Evolutionary conservation across 2,113 vertebrate genomes (phyloP), one percentile per base, ranked within the genome.

Genomic region (Apteryx owenii): DNA sequence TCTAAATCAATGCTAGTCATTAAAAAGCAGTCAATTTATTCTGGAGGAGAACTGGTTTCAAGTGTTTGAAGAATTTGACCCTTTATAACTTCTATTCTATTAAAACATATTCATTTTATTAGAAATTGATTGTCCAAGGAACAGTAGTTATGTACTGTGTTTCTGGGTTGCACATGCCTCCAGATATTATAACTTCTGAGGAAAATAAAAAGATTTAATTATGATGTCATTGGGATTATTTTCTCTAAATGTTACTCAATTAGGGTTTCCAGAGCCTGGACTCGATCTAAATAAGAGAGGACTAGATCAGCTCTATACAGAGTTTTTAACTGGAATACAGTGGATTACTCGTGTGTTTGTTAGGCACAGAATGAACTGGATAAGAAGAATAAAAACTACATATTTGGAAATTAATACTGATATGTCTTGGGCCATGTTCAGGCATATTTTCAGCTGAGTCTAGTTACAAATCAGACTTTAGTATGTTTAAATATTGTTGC

Each of bases 81-180:
- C 26, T 77, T 60, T 26, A 61, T 56, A 53, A 25, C 29, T 1
- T 7, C 4, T n/a, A 22, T 1, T 7, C 4, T 38, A 22, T 9
- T 17, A 33, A 25, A 71, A 33, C 7, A 5, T 10, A 0, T 2
- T 18, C 0, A 36, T 68, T 10, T 0, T 5, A 26, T 6, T 8
- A 25, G 76, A 8, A 9, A 18, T 2, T 4, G 44, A 12, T 22
- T 15, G 58, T 33, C 11, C 10, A 38, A 53, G 31, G 70, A 72
- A 53, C 23, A 29, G 23, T 13, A 72, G n/a, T 28, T 23, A 8
- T 7, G 7, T 3, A 6, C 10, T 10, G 2, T 1, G 5, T 26
- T 31, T 40, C 3, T 64, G 22, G 58, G 64, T 14, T n/a, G 75
- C 42, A 6, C 3, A 1, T 31, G 71, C 31, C 65, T 42, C 33